Evolutionary conservation across 2,113 vertebrate genomes (phyloP).

Genomic region (Tichodroma muraria): DNA sequence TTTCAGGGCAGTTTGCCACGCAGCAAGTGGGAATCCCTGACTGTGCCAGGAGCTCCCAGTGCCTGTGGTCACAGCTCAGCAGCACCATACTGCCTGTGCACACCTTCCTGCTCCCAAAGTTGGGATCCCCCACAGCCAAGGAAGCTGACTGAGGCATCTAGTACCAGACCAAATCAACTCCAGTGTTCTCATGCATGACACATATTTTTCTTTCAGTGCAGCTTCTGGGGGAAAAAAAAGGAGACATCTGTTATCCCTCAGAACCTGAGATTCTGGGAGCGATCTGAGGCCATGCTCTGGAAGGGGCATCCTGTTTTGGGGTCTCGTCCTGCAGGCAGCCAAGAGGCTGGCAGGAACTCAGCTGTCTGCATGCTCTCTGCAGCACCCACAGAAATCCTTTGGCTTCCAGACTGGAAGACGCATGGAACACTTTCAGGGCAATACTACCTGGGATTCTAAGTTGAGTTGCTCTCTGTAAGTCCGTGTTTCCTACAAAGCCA

Average conservation of each 20-base stretch:
- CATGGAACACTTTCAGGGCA: background rate
- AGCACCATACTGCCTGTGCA: background rate
- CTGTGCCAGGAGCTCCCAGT: background rate
- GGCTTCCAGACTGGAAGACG: background rate
- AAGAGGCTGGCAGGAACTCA: background rate
- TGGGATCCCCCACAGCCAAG: background rate
- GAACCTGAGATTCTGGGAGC: background rate
- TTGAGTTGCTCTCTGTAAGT: background rate
- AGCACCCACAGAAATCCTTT: background rate
- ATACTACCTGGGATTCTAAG: background rate
- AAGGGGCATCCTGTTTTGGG: background rate
- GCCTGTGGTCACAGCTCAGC: background rate
- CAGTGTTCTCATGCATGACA: background rate
- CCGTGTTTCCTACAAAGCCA: background rate
- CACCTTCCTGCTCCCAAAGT: rapidly evolving
- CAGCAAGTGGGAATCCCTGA: rapidly evolving
- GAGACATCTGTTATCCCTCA: background rate
- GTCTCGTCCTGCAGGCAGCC: background rate
- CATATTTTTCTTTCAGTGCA: background rate
- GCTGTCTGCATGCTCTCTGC: background rate
- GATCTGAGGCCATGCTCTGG: background rate
- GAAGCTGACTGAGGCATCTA: background rate
- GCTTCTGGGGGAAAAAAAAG: rapidly evolving
- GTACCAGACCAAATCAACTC: background rate
- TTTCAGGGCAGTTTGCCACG: background rate